Conservation (phyloP, 2,113 vertebrate species). For the Genyomyrus donnyi region DNA sequence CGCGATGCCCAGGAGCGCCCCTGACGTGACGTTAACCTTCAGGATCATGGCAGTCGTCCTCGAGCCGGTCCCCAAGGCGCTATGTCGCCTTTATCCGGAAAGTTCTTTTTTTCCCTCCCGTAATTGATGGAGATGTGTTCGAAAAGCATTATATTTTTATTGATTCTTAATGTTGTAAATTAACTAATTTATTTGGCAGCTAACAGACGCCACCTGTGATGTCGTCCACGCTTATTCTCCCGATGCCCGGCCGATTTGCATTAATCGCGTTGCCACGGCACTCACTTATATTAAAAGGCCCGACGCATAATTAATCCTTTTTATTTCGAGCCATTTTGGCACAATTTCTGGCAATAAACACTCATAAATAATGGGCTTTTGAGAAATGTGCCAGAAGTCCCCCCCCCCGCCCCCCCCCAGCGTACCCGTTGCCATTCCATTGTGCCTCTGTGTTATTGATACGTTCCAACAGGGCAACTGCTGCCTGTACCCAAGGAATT, state of each 20-base stretch:
- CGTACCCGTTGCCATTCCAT: constrained; percentile 73
- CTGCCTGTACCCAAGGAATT: constrained; percentile 61
- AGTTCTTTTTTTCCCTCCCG: constrained; percentile 12
- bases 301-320: constrained; percentile 90
- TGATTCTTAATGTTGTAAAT: constrained; percentile 99
- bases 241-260: constrained; percentile 82
- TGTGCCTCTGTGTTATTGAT: constrained; percentile 83
- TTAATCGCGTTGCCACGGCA: constrained; percentile 92
- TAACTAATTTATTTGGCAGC: constrained; percentile 92
- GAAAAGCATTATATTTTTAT: constrained; percentile 98
- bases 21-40: constrained; percentile 2
- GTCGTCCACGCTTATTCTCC: constrained; percentile 77
- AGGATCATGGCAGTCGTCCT: background rate
- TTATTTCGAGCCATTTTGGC: constrained; percentile 95
- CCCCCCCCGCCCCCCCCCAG: constrained; percentile 42
- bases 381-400: constrained; percentile 73
- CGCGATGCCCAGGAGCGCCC: background rate
- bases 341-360: constrained; percentile 99
- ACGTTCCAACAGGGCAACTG: constrained; percentile 66
- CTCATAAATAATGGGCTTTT: constrained; percentile 82
- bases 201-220: constrained; percentile 78
- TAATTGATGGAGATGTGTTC: constrained; percentile 86
- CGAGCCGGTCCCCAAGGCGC: background rate
- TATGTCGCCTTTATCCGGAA: constrained; percentile 31
- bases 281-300: constrained; percentile 99